Percentiles rank a stretch among this genome's conserved stretches.
These are phyloP conservation scores for Panurus biarmicus DNA, from an alignment of 2,113 vertebrate genomes.

Conservation along the genomic window DNA sequence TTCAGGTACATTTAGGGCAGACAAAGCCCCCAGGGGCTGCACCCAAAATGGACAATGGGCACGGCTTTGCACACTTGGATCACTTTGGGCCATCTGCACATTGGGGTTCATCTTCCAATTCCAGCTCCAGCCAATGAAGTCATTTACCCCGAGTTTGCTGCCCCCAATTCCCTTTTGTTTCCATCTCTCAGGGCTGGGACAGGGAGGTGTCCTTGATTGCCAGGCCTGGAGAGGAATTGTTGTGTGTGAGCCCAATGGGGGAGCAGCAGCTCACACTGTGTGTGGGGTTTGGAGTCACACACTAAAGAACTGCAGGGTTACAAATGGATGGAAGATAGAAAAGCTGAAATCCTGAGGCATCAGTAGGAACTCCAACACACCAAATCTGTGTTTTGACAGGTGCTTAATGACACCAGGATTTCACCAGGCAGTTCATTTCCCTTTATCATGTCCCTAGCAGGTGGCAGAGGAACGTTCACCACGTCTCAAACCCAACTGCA, in stretches of 20 bases:
- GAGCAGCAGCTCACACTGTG: too few species aligned
- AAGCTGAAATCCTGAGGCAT: not conserved
- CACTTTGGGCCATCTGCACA: not conserved
- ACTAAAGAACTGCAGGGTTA: too few species aligned
- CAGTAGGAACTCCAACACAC: not conserved
- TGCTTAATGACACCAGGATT: not conserved
- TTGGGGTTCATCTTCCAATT: not conserved
- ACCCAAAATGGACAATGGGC: not conserved
- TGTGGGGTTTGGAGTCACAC: too few species aligned
- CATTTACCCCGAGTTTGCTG: too few species aligned
- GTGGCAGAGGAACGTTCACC: not conserved
- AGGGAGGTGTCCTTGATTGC: too few species aligned
- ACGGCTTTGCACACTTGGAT: not conserved
- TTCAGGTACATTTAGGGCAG: not conserved
- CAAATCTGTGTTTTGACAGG: not conserved
- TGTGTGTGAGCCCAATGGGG: too few species aligned
- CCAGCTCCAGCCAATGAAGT: not conserved
- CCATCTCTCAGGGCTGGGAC: too few species aligned
- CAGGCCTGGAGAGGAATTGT: too few species aligned
- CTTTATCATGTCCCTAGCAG: not conserved
- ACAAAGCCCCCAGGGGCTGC: not conserved
- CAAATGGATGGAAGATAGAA: accelerated
- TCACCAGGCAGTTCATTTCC: not conserved
- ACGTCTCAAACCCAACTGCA: not conserved
- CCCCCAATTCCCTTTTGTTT: too few species aligned